Evolutionary conservation across 2,113 vertebrate genomes (phyloP), one percentile per base, ranked within the genome.

Genomic region (Anolis sagrei): DNA sequence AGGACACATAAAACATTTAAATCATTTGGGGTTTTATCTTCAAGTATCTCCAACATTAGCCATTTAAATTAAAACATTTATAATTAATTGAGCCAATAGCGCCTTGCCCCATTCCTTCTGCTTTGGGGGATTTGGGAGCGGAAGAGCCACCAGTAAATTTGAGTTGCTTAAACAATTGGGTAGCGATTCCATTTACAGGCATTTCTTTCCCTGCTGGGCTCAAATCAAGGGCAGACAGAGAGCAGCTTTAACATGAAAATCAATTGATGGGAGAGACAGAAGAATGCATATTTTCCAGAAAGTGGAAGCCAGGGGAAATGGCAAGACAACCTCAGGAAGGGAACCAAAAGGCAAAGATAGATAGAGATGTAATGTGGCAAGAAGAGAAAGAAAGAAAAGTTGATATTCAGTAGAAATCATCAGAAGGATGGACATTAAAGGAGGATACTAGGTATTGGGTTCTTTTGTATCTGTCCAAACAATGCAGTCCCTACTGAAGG

Each of bases 61-160:
- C 93, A 93, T 93, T 94, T 89, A 93, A 93, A 95, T 95, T 83
- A 93, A 95, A 91, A 91, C 92, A 93, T 95, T 93, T 92, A 95
- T 93, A 94, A 95, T 95, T 94, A 95, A 95, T 95, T 93, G 92
- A 92, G 93, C 87, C 93, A 92, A 93, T 94, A 81, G 89, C 92
- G 92, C 89, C 88, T 84, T 88, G 77, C 1, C 68, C 29, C 13
- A 4, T 77, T 32, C 49, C 32, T n/a, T 19, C 84, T 77, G 68
- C 84, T 91, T 84, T 81, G 89, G 85, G 48, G 92, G 91, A 84
- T 70, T 85, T 74, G 72, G 16, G 36, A 76, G 19, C 9, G 0
- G 1, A 0, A 27, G 82, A 86, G 27, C n/a, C 72, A 76, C 90
- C 79, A 79, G 88, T 88, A 87, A 83, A 92, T 91, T 92, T 84